Base-by-base conservation (phyloP, 2,888 invertebrate genomes). In the Leuctra nigra region DNA sequence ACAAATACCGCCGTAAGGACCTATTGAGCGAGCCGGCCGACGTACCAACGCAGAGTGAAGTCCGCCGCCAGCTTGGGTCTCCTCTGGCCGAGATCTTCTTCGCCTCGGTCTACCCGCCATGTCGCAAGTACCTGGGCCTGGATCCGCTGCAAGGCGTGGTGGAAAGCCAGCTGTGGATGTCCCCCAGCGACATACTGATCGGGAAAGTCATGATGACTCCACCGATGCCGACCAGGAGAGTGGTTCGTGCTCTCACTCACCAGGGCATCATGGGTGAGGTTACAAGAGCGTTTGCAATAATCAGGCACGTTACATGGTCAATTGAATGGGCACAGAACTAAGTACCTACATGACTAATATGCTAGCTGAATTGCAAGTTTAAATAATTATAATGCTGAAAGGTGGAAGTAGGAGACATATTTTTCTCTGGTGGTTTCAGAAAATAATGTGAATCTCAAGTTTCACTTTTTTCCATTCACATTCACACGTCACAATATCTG, bases 151-250 rank as follows among this genome's bases (percentile, higher is more conserved):
- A 67, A 55, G 74, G 74, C 1, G 67, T 73, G 16, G 64, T 66
- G 2, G 68, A 69, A 23, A 64, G 66, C 2, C 68, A 69, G 18
- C 58, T 74, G 22, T 75, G 75, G 75, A 64, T 68, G 4, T 73
- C 74, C 1, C 75, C 75, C 2, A 74, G 73, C 61, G 72, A 74
- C 63, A 58, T 72, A 9, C 64, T 75, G 2, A 67, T 69, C 9
- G 71, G 71, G 47, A 70, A 71, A 62, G 68, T 74, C 1, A 68
- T 68, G 23, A 61, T 75, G 33, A 72, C 18, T 16, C 35, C 47
- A 13, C 56, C 56, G 1, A 25, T 53, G 22, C 50, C 50, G 11
- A 53, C 59, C 2, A 46, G 46, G 13, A 55, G 53, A n/a, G 44
- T 56, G 11, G 39, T 53, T 1, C 14, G 50, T n/a, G 59, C 59